Percentiles rank a stretch among this genome's conserved stretches.
phyloP scores from a whole-genome alignment of 2,113 vertebrate genomes.

The Sciurus niger region DNA sequence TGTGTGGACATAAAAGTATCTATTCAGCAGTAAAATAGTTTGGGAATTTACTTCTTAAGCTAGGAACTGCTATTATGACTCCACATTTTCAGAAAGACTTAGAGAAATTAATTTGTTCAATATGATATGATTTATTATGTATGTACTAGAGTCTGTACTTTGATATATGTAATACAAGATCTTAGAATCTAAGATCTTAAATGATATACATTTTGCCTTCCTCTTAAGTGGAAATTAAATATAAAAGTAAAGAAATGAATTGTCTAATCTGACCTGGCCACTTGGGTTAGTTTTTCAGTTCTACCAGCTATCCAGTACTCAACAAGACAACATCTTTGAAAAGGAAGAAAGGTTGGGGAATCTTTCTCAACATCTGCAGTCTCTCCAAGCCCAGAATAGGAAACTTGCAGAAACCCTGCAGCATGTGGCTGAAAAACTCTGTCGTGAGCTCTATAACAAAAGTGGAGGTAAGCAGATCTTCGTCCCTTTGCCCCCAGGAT shows the following conservation, averaged over 20 bases:
- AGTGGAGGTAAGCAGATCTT: slow-evolving; percentile 70
- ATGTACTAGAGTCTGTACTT: neutral
- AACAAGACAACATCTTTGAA: slow-evolving; percentile 66
- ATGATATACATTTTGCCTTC: neutral
- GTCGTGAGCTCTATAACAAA: slow-evolving; percentile 81
- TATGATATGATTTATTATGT: neutral
- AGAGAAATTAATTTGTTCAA: neutral
- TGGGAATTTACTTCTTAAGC: slow-evolving; percentile 23
- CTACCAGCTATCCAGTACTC: slow-evolving; percentile 78
- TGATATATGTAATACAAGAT: neutral
- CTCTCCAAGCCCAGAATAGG: slow-evolving; percentile 67
- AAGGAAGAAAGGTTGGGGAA: slow-evolving; percentile 76
- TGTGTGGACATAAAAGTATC: neutral
- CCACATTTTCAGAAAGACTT: slow-evolving; percentile 2
- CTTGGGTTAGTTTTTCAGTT: slow-evolving; percentile 82
- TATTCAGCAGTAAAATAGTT: neutral
- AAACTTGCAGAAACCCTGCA: slow-evolving; percentile 68
- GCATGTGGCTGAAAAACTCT: slow-evolving; percentile 77
- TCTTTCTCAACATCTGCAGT: slow-evolving; percentile 72
- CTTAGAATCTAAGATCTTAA: neutral
- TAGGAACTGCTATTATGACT: neutral
- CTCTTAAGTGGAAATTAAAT: neutral
- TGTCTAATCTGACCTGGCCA: slow-evolving; percentile 56
- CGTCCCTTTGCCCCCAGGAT: neutral
- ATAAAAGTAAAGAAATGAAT: neutral